Conservation (phyloP, 2,888 invertebrate genomes). For the Nysson spinosus region DNA sequence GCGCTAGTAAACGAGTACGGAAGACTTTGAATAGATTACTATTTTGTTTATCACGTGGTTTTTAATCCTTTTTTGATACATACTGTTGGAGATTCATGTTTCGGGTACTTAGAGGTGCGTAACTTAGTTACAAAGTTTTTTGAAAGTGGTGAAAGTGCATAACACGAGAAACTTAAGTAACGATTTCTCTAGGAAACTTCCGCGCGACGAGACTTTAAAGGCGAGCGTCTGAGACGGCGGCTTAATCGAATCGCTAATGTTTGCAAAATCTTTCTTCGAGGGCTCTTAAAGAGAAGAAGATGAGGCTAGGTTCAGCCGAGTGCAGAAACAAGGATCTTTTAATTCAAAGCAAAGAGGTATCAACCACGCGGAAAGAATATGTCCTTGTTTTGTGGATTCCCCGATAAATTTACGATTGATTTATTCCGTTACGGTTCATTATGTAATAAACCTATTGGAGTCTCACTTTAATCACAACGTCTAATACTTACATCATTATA, state of each 20-base stretch:
- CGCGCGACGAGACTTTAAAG: conserved; percentile 62
- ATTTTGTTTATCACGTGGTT: neutral
- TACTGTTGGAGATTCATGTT: conserved; percentile 6
- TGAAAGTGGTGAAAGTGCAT: conserved; percentile 59
- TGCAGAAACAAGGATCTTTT: conserved; percentile 35
- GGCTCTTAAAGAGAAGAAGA: conserved; percentile 53
- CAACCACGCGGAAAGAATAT: neutral
- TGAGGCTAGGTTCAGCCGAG: conserved; percentile 19
- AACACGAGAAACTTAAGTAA: conserved; percentile 62
- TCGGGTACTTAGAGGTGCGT: conserved; percentile 10
- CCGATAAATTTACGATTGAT: neutral
- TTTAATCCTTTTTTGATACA: conserved; percentile 19
- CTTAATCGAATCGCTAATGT: conserved; percentile 63
- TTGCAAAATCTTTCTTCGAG: conserved; percentile 61
- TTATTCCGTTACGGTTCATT: neutral
- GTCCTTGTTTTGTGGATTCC: conserved; percentile 12
- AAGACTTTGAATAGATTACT: no score
- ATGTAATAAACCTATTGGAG: no score
- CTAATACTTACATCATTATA: no score
- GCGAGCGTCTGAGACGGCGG: conserved; percentile 54
- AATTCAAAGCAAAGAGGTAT: conserved; percentile 16
- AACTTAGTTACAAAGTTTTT: conserved; percentile 45
- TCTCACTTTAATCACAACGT: no score
- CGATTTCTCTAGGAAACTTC: conserved; percentile 62
- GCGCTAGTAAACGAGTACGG: no score